Base-by-base conservation (phyloP, 2,888 invertebrate genomes). In the Cinara cedri region DNA sequence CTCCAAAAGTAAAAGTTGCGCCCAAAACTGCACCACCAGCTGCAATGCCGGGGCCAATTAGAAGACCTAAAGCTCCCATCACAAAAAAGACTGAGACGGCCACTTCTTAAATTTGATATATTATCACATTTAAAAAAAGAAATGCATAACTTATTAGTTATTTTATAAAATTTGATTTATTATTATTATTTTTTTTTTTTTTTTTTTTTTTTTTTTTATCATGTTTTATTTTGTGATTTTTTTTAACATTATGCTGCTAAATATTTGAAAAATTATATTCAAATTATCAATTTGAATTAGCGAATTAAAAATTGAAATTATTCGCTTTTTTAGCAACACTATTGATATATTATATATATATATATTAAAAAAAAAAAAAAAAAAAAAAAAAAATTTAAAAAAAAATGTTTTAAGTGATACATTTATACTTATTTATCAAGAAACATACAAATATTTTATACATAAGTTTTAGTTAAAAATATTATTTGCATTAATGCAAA, bases 61-160 rank as follows among this genome's bases (percentile, higher is more conserved):
- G 78, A 68, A 78, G 78, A 78, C 78, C 78, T 16, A 78, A 60
- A 70, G 78, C 60, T 70, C 55, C 66, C 46, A 65, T 42, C 57
- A 46, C 60, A 70, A 78, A 78, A 78, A 78, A 78, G 78, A 78
- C 78, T 78, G 78, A 78, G 68, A 70, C 78, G 78, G 78, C 78
- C 78, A 60, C 78, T 70, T 78, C 70, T 60, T 78, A 78, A 34
- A 42, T 78, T 78, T 78, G 49, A 70, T 74, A 21, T 24, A 55
- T 46, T 66, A 42, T 78, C 57, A 49, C 49, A 42, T 44, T 34
- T 21, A 42, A 49, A 55, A 55, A 24, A 57, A 68, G 70, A 60
- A 34, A 57, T 62, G 8, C 51, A 78, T 70, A 78, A 78, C 60
- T 68, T 62, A 55, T 46, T 74, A 21, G 78, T 70, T 78, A 70